Percentiles rank a stretch among this genome's conserved stretches.
Conservation (phyloP, 2,113 vertebrate species). For the Sinocyclocheilus rhinocerous region DNA sequence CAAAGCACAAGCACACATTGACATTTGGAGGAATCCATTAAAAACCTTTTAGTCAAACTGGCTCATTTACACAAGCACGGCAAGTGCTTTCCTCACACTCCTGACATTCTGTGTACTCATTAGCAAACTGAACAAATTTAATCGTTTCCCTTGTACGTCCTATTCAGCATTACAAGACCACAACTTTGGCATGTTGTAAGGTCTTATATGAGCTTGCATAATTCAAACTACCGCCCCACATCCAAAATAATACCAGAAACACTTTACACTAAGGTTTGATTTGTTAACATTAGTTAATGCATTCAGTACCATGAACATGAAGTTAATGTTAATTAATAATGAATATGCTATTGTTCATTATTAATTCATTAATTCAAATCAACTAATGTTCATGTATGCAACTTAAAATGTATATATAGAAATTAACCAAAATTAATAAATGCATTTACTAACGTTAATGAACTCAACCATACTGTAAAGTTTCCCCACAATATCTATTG, state of each 20-base stretch:
- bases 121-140: slow-evolving; percentile 28
- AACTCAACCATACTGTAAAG: background rate
- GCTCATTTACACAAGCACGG: slow-evolving; percentile 43
- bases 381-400: background rate
- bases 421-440: background rate
- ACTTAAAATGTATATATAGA: background rate
- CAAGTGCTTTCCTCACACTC: slow-evolving; percentile 21
- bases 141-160: slow-evolving; percentile 59
- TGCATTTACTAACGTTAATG: background rate
- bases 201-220: slow-evolving; percentile 59
- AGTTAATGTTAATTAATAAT: background rate
- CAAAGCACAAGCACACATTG: background rate
- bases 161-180: slow-evolving; percentile 50
- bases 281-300: background rate
- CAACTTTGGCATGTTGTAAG: slow-evolving; percentile 6
- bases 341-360: background rate
- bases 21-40: background rate
- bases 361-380: background rate
- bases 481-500: background rate
- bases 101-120: slow-evolving; percentile 19
- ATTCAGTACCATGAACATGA: background rate
- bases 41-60: slow-evolving; percentile 20
- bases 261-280: background rate
- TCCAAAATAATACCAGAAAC: slow-evolving; percentile 53
- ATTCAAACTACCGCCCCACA: slow-evolving; percentile 56